phyloP scores from a whole-genome alignment of 2,797 vertebrate species.

The Sebastes alutus region DNA sequence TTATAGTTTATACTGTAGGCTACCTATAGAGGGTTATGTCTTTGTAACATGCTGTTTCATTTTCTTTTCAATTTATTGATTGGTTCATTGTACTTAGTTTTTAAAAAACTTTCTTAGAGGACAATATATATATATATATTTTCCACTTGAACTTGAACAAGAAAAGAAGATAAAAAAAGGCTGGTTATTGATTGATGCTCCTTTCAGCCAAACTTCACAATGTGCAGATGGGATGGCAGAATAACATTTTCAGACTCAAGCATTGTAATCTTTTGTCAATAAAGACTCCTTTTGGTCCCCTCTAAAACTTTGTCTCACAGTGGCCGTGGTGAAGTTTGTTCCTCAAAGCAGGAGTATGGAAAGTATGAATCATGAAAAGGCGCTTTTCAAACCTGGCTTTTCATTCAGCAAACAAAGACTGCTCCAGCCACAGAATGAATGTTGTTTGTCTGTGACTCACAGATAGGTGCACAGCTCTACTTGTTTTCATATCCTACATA shows the following conservation, averaged over 20 bases:
- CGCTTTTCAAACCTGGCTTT: slow-evolving; percentile 27
- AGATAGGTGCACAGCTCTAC: slow-evolving; percentile 6
- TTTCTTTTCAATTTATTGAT: not conserved
- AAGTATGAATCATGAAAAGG: slow-evolving; percentile 36
- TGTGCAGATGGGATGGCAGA: not conserved
- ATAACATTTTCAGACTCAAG: slow-evolving; percentile 22
- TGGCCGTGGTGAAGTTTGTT: not conserved
- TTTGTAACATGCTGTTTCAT: not conserved
- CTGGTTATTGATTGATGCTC: slow-evolving; percentile 5
- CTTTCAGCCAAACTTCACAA: not conserved
- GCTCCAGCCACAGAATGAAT: slow-evolving; percentile 23
- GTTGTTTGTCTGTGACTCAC: slow-evolving; percentile 32
- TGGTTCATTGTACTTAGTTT: not conserved
- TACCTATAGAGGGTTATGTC: not conserved
- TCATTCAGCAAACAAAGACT: slow-evolving; percentile 42
- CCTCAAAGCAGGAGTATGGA: slow-evolving; percentile 14
- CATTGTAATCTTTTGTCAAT: slow-evolving; percentile 33
- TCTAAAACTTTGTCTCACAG: slow-evolving; percentile 7
- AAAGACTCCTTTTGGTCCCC: not conserved
- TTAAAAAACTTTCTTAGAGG: not conserved
- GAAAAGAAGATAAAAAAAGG: not conserved
- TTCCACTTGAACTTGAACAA: not conserved
- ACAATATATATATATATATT: not conserved
- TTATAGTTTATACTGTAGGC: not conserved
- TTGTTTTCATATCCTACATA: slow-evolving; percentile 29